Percentiles rank a stretch among this genome's conserved stretches.
Evolutionary conservation across 2,888 invertebrate genomes (phyloP).

Genomic region (Drepana falcataria): DNA sequence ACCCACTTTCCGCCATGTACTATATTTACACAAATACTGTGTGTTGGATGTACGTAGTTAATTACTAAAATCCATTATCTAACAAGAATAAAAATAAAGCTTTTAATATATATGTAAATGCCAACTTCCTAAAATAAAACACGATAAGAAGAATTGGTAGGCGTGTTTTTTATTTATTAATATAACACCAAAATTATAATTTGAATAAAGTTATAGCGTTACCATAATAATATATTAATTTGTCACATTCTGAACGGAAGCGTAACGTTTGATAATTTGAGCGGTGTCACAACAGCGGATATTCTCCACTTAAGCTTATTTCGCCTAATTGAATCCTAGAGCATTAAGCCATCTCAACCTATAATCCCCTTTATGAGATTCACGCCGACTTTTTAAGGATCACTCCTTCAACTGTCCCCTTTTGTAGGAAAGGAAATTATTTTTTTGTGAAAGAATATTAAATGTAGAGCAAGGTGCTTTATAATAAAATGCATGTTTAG

Average conservation of each 20-base stretch:
- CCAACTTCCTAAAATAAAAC: too few species aligned
- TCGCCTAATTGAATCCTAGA: conserved; percentile 76
- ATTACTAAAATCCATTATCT: too few species aligned
- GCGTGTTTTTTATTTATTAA: too few species aligned
- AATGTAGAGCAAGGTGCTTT: conserved; percentile 44
- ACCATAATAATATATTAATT: conserved; percentile 18
- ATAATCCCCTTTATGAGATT: conserved; percentile 73
- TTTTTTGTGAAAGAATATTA: conserved; percentile 48
- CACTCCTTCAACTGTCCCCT: conserved; percentile 49
- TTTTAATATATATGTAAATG: too few species aligned
- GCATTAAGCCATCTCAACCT: conserved; percentile 64
- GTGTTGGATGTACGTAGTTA: too few species aligned
- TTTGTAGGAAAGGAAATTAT: conserved; percentile 26
- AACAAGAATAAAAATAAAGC: too few species aligned
- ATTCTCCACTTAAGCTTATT: conserved; percentile 75
- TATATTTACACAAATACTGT: too few species aligned
- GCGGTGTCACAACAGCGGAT: conserved; percentile 76
- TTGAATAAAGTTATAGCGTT: too few species aligned
- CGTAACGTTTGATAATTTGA: conserved; percentile 62
- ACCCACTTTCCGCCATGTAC: too few species aligned
- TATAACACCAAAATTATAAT: too few species aligned
- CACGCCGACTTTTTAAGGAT: conserved; percentile 67
- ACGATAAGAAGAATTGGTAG: too few species aligned
- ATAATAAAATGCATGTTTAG: conserved; percentile 19
- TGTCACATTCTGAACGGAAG: conserved; percentile 59